Conservation (phyloP, 2,888 invertebrate species). For the Drosophila rellima region DNA sequence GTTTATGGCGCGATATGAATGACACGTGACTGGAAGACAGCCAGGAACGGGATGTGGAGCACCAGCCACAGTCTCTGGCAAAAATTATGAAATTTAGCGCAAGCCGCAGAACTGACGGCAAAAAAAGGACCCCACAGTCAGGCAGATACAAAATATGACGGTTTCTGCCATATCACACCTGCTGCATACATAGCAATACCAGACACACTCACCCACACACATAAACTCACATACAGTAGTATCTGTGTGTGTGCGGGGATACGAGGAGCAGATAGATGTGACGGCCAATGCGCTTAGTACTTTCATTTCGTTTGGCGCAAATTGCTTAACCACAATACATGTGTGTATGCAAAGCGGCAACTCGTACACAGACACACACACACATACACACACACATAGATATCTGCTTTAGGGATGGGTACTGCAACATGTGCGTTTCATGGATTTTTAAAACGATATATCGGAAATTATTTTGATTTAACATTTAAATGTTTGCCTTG, state of each 20-base stretch:
- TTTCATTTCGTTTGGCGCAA: constrained; percentile 77
- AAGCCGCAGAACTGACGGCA: constrained; percentile 58
- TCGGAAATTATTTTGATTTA: too few relatives aligned
- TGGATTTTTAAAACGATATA: too few relatives aligned
- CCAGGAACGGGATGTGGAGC: constrained; percentile 26
- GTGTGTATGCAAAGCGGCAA: constrained; percentile 28
- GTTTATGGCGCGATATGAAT: constrained; percentile 78
- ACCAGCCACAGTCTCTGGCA: constrained; percentile 28
- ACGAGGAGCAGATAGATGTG: constrained; percentile 43
- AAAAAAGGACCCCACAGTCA: constrained; percentile 27
- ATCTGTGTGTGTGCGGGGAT: background rate
- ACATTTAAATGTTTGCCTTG: too few relatives aligned
- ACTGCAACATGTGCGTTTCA: too few relatives aligned
- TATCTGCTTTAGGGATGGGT: background rate
- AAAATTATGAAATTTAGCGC: constrained; percentile 81
- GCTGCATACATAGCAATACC: constrained; percentile 55
- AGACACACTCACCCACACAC: background rate
- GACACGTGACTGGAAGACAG: constrained; percentile 74
- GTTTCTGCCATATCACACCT: constrained; percentile 75
- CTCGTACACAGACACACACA: constrained; percentile 5
- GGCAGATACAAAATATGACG: constrained; percentile 54
- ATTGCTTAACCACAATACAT: constrained; percentile 78
- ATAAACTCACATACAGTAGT: background rate
- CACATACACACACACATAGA: constrained; percentile 6
- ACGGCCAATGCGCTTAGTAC: constrained; percentile 75